Percentiles rank a stretch among this genome's conserved stretches.
phyloP scores from a whole-genome alignment of 2,797 vertebrate species.

The Danio kyathit region DNA sequence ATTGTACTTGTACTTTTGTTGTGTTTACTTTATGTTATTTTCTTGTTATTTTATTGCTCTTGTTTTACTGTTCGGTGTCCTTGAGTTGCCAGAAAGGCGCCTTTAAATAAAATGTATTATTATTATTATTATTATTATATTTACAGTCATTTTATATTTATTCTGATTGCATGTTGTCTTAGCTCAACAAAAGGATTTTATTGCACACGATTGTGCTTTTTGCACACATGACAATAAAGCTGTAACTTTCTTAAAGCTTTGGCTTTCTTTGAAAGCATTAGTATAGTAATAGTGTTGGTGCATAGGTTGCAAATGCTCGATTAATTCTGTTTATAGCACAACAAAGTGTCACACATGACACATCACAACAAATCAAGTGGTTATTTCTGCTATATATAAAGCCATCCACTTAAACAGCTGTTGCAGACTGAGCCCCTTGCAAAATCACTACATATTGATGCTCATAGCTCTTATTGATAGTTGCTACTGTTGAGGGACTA shows the following conservation, averaged over 20 bases:
- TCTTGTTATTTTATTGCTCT: no score
- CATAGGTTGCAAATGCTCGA: background rate
- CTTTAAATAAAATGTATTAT: no score
- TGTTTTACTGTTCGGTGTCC: no score
- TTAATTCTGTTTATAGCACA: constrained; percentile 11
- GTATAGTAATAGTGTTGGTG: background rate
- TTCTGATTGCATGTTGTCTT: background rate
- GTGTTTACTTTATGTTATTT: no score
- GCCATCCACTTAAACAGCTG: constrained; percentile 21
- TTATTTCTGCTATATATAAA: constrained; percentile 22
- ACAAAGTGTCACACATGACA: constrained; percentile 9
- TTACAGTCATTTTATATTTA: background rate
- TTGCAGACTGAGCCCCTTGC: constrained; percentile 13
- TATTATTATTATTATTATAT: no score
- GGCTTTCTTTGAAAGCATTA: background rate
- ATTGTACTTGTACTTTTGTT: no score
- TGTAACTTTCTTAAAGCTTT: background rate
- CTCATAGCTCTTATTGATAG: constrained; percentile 37
- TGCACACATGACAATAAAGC: background rate
- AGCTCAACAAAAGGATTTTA: background rate
- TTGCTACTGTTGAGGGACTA: constrained; percentile 20
- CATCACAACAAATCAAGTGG: constrained; percentile 1
- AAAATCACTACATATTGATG: constrained; percentile 21
- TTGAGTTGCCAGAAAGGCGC: no score
- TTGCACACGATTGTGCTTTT: background rate